Conservation (phyloP, 2,113 vertebrate species). For the Psophia crepitans region DNA sequence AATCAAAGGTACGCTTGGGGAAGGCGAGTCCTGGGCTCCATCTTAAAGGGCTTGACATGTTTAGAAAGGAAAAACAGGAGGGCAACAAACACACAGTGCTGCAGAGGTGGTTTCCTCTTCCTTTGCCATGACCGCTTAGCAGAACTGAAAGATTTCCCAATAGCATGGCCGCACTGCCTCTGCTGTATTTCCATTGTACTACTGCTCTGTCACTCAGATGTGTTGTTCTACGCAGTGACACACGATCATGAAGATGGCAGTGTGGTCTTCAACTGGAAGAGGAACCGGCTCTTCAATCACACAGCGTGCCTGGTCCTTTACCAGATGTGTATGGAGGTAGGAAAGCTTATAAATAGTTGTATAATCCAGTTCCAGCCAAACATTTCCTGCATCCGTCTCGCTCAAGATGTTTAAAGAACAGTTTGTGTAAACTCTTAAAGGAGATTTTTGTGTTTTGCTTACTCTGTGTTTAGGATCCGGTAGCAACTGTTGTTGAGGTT, state of each 20-base stretch:
- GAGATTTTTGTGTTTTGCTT: conserved; percentile 1
- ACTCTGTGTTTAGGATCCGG: conserved; percentile 81
- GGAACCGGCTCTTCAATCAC: conserved; percentile 93
- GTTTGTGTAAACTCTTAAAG: background rate
- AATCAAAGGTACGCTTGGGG: conserved; percentile 85
- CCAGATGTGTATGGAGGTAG: conserved; percentile 97
- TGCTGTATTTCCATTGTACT: background rate
- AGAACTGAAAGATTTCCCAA: background rate
- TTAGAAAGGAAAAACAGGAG: background rate
- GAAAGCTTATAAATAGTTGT: background rate
- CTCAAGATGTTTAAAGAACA: background rate
- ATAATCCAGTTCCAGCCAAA: background rate
- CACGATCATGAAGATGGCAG: conserved; percentile 83
- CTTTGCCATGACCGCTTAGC: background rate
- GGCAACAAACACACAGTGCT: background rate
- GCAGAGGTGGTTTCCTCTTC: background rate
- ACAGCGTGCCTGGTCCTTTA: conserved; percentile 95
- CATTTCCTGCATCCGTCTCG: background rate
- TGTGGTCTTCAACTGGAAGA: conserved; percentile 93
- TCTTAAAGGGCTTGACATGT: background rate
- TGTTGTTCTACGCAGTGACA: conserved; percentile 77
- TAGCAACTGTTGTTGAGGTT: conserved; percentile 88
- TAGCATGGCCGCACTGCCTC: background rate
- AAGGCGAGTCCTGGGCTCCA: background rate
- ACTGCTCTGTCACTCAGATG: background rate